Percentiles rank a stretch among this genome's conserved stretches.
Conservation (phyloP, 2,888 invertebrate genomes). For the Pterostichus niger region DNA sequence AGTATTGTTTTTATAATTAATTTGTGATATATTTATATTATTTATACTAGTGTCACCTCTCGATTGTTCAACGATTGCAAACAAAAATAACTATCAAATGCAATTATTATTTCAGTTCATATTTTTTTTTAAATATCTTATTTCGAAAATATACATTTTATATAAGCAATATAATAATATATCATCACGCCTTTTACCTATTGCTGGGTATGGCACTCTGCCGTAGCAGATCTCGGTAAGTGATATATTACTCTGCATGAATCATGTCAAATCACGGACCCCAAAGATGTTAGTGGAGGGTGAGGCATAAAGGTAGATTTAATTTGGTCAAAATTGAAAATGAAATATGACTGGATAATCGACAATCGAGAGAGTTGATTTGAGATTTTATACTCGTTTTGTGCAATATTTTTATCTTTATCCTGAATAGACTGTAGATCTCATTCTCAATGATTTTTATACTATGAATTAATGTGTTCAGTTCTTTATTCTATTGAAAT, state of each 20-base stretch:
- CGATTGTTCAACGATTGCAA: background rate
- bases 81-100: background rate
- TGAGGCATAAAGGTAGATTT: too few relatives aligned
- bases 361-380: background rate
- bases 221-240: too few relatives aligned
- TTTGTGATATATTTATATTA: constrained; percentile 57
- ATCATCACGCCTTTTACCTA: too few relatives aligned
- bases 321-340: too few relatives aligned
- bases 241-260: too few relatives aligned
- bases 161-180: too few relatives aligned
- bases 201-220: too few relatives aligned
- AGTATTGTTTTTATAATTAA: constrained; percentile 28
- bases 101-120: too few relatives aligned
- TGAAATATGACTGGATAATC: too few relatives aligned
- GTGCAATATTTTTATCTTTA: constrained; percentile 55
- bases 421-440: constrained; percentile 34
- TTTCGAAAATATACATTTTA: too few relatives aligned
- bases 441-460: constrained; percentile 38
- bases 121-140: background rate
- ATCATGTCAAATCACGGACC: too few relatives aligned
- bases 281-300: too few relatives aligned
- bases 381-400: constrained; percentile 2
- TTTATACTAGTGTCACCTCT: constrained; percentile 1
- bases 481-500: constrained; percentile 1
- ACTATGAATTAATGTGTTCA: constrained; percentile 30